These are phyloP conservation scores for Brachypterus glaber DNA, from an alignment of 2,888 invertebrate species.

Conservation along the genomic window DNA sequence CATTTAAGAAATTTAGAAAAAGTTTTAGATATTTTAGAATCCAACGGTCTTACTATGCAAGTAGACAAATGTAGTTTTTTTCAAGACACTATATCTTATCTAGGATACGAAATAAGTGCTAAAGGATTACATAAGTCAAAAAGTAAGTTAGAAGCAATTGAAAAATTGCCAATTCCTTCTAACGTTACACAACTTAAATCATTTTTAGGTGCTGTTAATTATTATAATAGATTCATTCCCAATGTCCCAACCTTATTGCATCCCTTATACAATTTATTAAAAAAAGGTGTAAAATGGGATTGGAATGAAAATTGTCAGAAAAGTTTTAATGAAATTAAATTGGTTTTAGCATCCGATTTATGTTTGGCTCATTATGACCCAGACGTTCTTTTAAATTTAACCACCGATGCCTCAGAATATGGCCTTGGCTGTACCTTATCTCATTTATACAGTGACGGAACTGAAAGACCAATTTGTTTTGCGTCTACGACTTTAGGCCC, in stretches of 20 bases:
- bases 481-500: slow-evolving; percentile 16
- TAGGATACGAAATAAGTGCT: slow-evolving; percentile 16
- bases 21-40: slow-evolving; percentile 14
- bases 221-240: slow-evolving; percentile 17
- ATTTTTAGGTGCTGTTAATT: slow-evolving; percentile 15
- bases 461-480: slow-evolving; percentile 15
- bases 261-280: slow-evolving; percentile 17
- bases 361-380: slow-evolving; percentile 19
- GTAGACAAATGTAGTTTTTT: slow-evolving; percentile 19
- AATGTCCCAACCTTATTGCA: slow-evolving; percentile 12
- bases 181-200: slow-evolving; percentile 15
- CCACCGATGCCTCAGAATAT: slow-evolving; percentile 7
- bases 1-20: slow-evolving; percentile 1
- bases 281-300: slow-evolving; percentile 13
- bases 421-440: slow-evolving; percentile 13
- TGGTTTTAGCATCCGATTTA: slow-evolving; percentile 14
- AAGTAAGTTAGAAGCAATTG: slow-evolving; percentile 17
- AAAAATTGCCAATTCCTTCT: slow-evolving; percentile 11
- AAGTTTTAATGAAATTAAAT: slow-evolving; percentile 15
- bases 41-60: slow-evolving; percentile 15
- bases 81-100: slow-evolving; percentile 14
- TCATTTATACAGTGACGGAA: slow-evolving; percentile 13
- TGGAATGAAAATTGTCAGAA: slow-evolving; percentile 17
- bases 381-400: slow-evolving; percentile 8
- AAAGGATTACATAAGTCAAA: slow-evolving; percentile 13